Evolutionary conservation across 2,113 vertebrate genomes (phyloP).

Genomic region (Eclectus roratus): DNA sequence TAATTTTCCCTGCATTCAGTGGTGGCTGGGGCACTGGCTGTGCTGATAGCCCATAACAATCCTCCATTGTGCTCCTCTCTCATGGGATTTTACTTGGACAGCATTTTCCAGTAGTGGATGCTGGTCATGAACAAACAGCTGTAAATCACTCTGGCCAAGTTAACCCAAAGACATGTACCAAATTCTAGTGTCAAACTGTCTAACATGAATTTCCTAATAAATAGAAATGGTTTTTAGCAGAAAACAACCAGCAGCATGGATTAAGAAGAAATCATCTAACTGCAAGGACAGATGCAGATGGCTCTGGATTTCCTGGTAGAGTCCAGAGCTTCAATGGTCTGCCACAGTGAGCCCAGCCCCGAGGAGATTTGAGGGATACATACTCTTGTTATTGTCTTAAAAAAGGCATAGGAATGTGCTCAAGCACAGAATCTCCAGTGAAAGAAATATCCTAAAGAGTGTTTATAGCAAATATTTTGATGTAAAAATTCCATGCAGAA

Average conservation of each 20-base stretch:
- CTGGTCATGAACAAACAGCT: constrained; percentile 39
- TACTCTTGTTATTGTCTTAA: background rate
- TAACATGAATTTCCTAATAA: background rate
- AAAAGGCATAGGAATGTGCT: background rate
- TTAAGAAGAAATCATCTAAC: background rate
- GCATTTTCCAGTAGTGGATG: constrained; percentile 31
- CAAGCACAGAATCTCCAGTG: background rate
- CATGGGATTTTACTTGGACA: background rate
- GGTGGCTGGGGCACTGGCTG: background rate
- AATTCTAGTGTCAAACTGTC: constrained; percentile 24
- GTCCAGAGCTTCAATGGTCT: background rate
- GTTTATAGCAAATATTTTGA: background rate
- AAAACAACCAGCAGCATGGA: background rate
- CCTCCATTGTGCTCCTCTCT: background rate
- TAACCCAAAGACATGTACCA: constrained; percentile 17
- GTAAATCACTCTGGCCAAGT: constrained; percentile 51
- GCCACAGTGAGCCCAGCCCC: background rate
- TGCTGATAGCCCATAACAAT: background rate
- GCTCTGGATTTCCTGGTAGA: background rate
- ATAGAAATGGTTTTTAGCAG: constrained; percentile 14
- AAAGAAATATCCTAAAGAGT: background rate
- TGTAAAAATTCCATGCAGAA: background rate
- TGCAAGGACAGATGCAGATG: background rate
- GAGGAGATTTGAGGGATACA: background rate
- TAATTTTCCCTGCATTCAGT: background rate